Percentiles rank a stretch among this genome's conserved stretches.
Conservation (phyloP, 2,113 vertebrate species). For the Ifrita kowaldi region DNA sequence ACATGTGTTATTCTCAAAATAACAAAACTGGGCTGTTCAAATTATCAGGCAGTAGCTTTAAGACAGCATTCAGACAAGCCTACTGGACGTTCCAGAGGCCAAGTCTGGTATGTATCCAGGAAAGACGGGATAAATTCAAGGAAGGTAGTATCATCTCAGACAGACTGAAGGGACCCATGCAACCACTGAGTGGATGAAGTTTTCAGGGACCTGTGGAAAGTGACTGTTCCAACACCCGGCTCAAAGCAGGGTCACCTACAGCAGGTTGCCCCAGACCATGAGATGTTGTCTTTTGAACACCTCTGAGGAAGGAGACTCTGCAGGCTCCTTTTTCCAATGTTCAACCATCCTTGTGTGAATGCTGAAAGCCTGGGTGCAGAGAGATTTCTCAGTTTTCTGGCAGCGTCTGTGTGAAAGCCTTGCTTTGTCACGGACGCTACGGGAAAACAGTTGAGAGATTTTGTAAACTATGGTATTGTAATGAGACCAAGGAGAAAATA, state of each 20-base stretch:
- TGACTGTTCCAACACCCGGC: neutral
- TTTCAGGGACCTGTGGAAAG: neutral
- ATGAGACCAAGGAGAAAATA: too few species aligned
- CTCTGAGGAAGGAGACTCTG: neutral
- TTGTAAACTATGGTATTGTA: too few species aligned
- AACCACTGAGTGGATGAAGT: neutral
- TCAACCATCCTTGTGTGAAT: neutral
- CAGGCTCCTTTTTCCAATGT: neutral
- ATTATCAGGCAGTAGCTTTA: neutral
- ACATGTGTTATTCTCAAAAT: neutral
- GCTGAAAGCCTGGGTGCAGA: too few species aligned
- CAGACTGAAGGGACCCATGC: fast-evolving
- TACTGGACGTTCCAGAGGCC: neutral
- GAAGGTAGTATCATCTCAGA: neutral
- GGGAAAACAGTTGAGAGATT: too few species aligned
- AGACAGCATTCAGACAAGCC: neutral
- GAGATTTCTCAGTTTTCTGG: too few species aligned
- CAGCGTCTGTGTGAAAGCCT: too few species aligned
- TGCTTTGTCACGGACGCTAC: too few species aligned
- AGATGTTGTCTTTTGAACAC: neutral
- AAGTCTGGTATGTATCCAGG: neutral
- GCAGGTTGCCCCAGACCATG: fast-evolving
- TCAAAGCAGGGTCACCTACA: neutral
- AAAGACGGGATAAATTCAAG: neutral
- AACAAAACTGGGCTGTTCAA: neutral